Evolutionary conservation across 2,888 invertebrate genomes (phyloP).

Genomic region (Orchestes rusci): DNA sequence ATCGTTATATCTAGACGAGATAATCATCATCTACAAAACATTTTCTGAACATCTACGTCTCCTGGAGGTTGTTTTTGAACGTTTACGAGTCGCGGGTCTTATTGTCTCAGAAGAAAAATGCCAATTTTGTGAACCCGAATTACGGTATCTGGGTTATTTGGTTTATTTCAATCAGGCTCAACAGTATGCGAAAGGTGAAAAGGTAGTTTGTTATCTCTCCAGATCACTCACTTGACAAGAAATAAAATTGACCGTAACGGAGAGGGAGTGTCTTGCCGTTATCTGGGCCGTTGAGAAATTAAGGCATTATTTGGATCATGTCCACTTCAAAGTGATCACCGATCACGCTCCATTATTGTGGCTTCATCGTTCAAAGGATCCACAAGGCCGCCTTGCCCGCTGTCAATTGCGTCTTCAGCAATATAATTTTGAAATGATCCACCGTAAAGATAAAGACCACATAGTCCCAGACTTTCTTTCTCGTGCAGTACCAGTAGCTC

Average conservation of each 20-base stretch:
- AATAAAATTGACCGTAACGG: not conserved
- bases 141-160: constrained; percentile 1
- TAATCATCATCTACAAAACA: too few species aligned
- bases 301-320: not conserved
- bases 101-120: not conserved
- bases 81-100: constrained; percentile 3
- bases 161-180: not conserved
- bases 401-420: not conserved
- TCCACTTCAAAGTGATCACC: too few species aligned
- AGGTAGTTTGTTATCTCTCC: not conserved
- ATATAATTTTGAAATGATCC: too few species aligned
- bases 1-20: too few species aligned
- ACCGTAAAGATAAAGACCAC: not conserved
- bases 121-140: too few species aligned
- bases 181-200: not conserved
- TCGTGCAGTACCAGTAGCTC: not conserved
- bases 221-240: not conserved
- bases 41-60: constrained; percentile 1
- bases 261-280: too few species aligned
- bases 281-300: not conserved
- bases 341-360: not conserved
- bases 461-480: not conserved
- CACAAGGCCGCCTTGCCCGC: not conserved
- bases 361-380: too few species aligned
- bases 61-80: constrained; percentile 4